Evolutionary conservation across 2,113 vertebrate species (phyloP), one percentile per base, ranked within the genome.

Genomic region (Scophthalmus maximus): DNA sequence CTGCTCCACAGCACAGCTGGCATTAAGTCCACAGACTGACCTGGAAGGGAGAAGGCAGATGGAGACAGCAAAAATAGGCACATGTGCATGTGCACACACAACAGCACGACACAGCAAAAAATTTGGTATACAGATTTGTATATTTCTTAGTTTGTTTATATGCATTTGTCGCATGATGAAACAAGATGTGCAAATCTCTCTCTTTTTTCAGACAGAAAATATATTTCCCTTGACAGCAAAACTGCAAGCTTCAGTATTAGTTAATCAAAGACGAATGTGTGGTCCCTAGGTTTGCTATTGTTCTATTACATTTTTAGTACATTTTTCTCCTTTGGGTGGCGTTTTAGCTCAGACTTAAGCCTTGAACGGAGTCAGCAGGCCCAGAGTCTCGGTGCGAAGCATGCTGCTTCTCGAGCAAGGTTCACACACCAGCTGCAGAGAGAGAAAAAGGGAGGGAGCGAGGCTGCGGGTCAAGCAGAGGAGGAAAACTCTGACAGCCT

Each of bases 291-390:
- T 72, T 76, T 50, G 17, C 62, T 38, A 61, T 61, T 56, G 52
- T 77, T 88, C 81, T 64, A 74, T 76, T 82, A 83, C 60, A 30
- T 52, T 83, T 71, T 77, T 64, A 74, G 74, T 82, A 83, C 60
- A 30, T 52, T 83, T 71, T 77, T 68, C 63, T 71, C 63, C 68
- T 87, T 82, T 55, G 73, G 77, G 80, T 73, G 76, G 71, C 14
- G 12, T 82, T 69, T 85, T 22, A 61, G 56, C 79, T 83, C 68
- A 55, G 40, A 32, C 59, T 72, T 58, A 77, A 76, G 32, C 60
- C 27, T 30, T 73, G 34, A 63, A 68, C 40, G 59, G 60, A 47
- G 73, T 74, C 68, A 67, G 78, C 50, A 58, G n/a, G 55, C 50
- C 40, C 65, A 47, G 23, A 52, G 30, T 49, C 67, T 68, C 81